Evolutionary conservation across 2,888 invertebrate species (phyloP).

Genomic region (Tetramorium bicarinatum): DNA sequence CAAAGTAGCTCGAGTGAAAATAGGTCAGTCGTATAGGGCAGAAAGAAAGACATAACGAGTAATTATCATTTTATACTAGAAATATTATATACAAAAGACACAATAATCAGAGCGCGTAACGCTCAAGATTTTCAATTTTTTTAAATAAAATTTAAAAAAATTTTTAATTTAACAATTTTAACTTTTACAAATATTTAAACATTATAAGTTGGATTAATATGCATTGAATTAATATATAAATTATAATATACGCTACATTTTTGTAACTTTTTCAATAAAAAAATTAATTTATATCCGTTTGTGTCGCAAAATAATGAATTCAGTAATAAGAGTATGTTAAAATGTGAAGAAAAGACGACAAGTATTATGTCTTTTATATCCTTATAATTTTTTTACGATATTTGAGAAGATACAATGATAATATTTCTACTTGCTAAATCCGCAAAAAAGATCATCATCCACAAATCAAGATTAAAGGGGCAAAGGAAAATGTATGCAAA

Average conservation of each 20-base stretch:
- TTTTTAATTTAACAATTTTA: background rate
- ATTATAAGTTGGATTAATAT: background rate
- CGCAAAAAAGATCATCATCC: background rate
- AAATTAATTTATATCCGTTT: background rate
- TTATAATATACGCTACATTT: no score
- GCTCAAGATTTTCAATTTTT: no score
- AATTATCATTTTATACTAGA: background rate
- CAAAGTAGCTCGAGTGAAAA: background rate
- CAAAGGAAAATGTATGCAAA: slow-evolving; percentile 6
- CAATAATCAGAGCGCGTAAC: no score
- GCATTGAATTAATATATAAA: background rate
- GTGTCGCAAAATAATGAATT: background rate
- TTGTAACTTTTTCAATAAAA: no score
- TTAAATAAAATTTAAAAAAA: no score
- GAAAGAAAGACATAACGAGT: background rate
- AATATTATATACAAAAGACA: no score
- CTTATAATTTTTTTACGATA: background rate
- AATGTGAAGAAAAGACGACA: background rate
- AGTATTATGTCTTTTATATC: background rate
- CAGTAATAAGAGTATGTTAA: background rate
- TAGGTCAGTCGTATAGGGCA: background rate
- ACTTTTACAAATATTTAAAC: background rate
- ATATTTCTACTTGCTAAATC: background rate
- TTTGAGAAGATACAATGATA: background rate
- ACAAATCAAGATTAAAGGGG: background rate